Conservation (phyloP, 2,797 vertebrate species). For the Podargus strigoides region DNA sequence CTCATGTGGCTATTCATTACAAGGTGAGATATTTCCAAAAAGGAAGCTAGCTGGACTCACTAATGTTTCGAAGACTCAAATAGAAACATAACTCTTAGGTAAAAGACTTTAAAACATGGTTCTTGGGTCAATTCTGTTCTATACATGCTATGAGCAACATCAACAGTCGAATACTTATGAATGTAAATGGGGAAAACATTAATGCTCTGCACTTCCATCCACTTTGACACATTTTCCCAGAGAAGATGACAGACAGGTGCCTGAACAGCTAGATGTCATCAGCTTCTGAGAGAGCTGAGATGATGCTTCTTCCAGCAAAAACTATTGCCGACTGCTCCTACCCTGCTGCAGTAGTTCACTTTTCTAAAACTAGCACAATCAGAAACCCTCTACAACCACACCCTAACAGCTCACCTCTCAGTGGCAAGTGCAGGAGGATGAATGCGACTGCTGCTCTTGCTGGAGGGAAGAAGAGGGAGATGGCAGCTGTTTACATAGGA, state of each 20-base stretch:
- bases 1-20: not conserved
- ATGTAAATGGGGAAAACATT: not conserved
- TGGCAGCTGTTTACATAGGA: not conserved
- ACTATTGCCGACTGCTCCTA: not conserved
- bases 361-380: not conserved
- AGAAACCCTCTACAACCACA: not conserved
- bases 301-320: not conserved
- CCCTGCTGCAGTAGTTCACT: not conserved
- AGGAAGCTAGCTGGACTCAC: not conserved
- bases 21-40: not conserved
- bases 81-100: not conserved
- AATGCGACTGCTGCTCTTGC: not conserved
- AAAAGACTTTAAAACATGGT: not conserved
- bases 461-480: not conserved
- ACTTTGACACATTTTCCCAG: not conserved
- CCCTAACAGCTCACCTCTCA: not conserved
- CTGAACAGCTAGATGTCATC: not conserved
- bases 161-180: not conserved
- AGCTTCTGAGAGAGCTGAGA: not conserved
- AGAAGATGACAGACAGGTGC: not conserved
- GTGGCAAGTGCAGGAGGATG: not conserved
- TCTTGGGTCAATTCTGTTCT: not conserved
- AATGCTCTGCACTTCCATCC: not conserved
- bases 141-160: not conserved
- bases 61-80: not conserved